Conservation (phyloP, 2,797 vertebrate genomes). For the Falco peregrinus region DNA sequence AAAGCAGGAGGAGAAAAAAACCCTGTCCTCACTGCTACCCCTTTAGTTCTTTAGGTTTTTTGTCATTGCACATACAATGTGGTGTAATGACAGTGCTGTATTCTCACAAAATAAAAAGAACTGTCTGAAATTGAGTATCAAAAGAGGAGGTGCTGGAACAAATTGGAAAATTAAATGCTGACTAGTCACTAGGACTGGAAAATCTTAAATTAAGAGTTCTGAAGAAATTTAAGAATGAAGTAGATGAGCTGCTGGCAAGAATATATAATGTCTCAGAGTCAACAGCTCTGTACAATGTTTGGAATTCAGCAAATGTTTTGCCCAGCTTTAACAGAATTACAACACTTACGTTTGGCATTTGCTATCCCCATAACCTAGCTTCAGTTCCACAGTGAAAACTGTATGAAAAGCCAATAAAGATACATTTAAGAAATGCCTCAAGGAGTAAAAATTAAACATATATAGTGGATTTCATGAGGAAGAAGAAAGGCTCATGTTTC, state of each 20-base stretch:
- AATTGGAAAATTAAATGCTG: conserved; percentile 19
- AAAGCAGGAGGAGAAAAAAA: not conserved
- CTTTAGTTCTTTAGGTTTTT: not conserved
- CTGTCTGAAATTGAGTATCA: not conserved
- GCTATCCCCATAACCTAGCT: not conserved
- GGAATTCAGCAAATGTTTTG: not conserved
- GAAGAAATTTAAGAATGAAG: conserved; percentile 5
- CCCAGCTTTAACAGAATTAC: not conserved
- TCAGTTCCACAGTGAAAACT: not conserved
- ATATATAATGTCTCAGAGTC: not conserved
- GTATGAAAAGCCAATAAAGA: not conserved
- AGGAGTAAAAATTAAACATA: not conserved
- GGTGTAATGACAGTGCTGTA: not conserved
- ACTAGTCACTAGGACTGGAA: not conserved
- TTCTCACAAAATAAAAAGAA: not conserved
- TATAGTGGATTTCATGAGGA: not conserved
- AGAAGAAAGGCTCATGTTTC: not conserved
- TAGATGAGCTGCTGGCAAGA: not conserved
- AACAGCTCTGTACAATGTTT: not conserved
- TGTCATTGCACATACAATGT: not conserved
- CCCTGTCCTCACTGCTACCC: not conserved
- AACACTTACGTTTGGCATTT: not conserved
- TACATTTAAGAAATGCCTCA: not conserved
- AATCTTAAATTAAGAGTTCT: conserved; percentile 27
- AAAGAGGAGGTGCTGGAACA: not conserved